Conservation (phyloP, 2,113 vertebrate genomes). For the Stegostoma tigrinum region DNA sequence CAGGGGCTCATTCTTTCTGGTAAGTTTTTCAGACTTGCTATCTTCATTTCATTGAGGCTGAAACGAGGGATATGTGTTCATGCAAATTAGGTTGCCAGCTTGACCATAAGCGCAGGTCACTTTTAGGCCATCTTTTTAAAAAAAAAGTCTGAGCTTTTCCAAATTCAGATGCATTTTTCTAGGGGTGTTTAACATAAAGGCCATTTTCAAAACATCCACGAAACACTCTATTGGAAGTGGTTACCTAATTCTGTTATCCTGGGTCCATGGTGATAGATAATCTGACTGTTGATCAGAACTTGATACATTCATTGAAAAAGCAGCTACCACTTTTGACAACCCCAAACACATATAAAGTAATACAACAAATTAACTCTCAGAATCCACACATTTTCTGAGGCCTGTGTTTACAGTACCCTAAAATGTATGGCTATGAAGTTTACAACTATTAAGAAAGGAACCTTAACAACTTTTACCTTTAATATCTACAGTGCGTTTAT, state of each 20-base stretch:
- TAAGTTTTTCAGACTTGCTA: too few species aligned
- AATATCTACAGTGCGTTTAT: background rate
- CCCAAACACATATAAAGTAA: background rate
- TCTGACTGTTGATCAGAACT: background rate
- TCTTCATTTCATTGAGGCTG: too few species aligned
- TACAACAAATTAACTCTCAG: background rate
- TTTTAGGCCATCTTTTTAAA: too few species aligned
- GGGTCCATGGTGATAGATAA: background rate
- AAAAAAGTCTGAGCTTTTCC: too few species aligned
- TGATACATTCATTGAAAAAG: background rate
- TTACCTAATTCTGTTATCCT: background rate
- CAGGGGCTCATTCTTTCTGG: too few species aligned
- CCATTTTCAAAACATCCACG: background rate
- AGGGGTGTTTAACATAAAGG: too few species aligned
- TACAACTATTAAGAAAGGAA: background rate
- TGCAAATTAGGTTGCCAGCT: too few species aligned
- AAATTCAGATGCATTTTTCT: too few species aligned
- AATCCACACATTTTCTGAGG: background rate
- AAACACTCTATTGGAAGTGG: background rate
- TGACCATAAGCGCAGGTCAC: too few species aligned
- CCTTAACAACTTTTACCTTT: background rate
- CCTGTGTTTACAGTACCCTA: background rate
- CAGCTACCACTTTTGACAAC: background rate
- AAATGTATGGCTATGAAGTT: background rate
- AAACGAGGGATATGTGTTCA: too few species aligned